These are phyloP conservation scores for Phyllotreta striolata DNA, from an alignment of 2,888 invertebrate species.

Conservation along the genomic window DNA sequence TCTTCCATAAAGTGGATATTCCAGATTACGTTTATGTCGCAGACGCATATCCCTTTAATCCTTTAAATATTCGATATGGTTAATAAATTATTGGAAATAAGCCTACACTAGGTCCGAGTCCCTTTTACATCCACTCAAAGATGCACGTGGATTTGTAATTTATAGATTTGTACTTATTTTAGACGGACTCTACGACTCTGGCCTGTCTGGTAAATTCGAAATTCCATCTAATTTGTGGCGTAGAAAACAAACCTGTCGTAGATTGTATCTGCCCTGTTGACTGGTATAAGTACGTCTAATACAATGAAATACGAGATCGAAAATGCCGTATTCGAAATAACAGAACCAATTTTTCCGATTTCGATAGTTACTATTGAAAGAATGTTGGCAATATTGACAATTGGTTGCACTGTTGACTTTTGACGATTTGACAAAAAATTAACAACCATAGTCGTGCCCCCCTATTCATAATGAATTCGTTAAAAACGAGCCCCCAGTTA, in stretches of 20 bases:
- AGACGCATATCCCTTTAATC: background rate
- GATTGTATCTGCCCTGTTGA: slow-evolving; percentile 25
- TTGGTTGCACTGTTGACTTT: too few relatives aligned
- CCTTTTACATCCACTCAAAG: too few relatives aligned
- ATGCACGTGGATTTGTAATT: too few relatives aligned
- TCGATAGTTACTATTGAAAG: slow-evolving; percentile 17
- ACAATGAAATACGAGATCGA: slow-evolving; percentile 27
- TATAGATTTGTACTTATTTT: too few relatives aligned
- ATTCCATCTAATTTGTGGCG: slow-evolving; percentile 24
- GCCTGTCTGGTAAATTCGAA: background rate
- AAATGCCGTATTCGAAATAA: slow-evolving; percentile 20
- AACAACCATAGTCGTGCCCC: too few relatives aligned
- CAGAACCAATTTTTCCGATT: slow-evolving; percentile 22
- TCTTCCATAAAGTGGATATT: slow-evolving; percentile 27
- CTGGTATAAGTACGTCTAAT: slow-evolving; percentile 33
- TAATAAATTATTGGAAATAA: too few relatives aligned
- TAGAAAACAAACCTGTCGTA: slow-evolving; percentile 27
- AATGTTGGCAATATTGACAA: background rate
- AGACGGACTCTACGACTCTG: background rate
- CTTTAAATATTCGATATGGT: background rate
- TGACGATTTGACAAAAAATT: too few relatives aligned
- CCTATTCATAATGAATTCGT: too few relatives aligned
- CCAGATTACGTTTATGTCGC: slow-evolving; percentile 7
- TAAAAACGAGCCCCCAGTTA: too few relatives aligned
- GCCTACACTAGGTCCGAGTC: too few relatives aligned